Evolutionary conservation across 2,113 vertebrate genomes (phyloP).

Genomic region (Leucoraja erinaceus): DNA sequence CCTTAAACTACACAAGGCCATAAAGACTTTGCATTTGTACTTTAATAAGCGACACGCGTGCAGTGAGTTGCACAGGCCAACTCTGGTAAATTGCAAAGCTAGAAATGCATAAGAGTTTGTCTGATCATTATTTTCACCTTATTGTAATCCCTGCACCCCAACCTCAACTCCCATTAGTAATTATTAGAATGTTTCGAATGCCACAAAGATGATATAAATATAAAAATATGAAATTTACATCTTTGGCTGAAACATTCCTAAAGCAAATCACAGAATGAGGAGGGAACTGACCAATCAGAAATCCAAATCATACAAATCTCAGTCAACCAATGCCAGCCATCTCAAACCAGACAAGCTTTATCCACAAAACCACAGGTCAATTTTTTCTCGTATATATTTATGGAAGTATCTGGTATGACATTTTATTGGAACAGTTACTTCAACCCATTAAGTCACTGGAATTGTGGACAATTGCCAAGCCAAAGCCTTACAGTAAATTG

Average conservation of each 20-base stretch:
- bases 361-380: not conserved
- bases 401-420: not conserved
- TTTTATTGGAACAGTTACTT: not conserved
- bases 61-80: not conserved
- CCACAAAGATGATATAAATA: constrained; percentile 30
- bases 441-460: not conserved
- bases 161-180: not conserved
- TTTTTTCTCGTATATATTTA: not conserved
- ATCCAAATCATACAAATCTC: constrained; percentile 15
- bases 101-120: not conserved
- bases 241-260: constrained; percentile 34
- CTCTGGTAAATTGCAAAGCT: not conserved
- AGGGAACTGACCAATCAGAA: not conserved
- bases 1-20: not conserved
- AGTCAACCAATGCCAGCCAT: not conserved
- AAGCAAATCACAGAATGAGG: not conserved
- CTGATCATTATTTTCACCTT: not conserved
- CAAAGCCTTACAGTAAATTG: not conserved
- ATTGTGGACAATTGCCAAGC: not conserved
- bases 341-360: not conserved
- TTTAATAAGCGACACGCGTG: not conserved
- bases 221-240: constrained; percentile 34
- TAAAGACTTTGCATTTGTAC: constrained; percentile 5
- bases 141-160: not conserved
- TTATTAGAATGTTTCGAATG: constrained; percentile 25